phyloP scores from a whole-genome alignment of 2,888 invertebrate species.

The Phasia obesa region DNA sequence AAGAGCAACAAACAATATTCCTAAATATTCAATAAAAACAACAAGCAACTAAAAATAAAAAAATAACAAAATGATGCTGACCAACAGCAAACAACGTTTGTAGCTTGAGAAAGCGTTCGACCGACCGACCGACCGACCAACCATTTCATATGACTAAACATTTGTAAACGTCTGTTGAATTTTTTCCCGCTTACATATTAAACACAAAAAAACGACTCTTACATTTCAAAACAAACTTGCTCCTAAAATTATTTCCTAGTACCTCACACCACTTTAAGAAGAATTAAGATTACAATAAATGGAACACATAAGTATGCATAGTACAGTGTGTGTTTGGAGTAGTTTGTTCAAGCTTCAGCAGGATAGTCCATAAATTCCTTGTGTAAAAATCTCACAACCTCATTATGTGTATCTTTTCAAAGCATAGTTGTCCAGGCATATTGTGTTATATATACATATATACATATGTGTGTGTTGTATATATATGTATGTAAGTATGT shows the following conservation, averaged over 20 bases:
- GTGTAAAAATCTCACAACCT: conserved; percentile 62
- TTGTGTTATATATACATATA: not conserved
- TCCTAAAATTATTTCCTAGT: not conserved
- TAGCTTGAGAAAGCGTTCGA: conserved; percentile 18
- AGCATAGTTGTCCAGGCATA: not conserved
- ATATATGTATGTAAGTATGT: not conserved
- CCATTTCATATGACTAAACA: conserved; percentile 74
- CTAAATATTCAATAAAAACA: conserved; percentile 29
- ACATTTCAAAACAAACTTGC: conserved; percentile 4
- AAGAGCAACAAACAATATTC: not conserved
- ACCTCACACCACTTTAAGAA: not conserved
- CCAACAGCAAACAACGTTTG: conserved; percentile 43
- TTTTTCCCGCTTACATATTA: conserved; percentile 47
- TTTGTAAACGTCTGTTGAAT: conserved; percentile 76
- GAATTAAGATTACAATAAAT: not conserved
- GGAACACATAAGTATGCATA: not conserved
- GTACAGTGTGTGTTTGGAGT: not conserved
- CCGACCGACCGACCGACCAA: not conserved
- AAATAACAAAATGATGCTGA: conserved; percentile 31
- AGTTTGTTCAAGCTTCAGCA: conserved; percentile 2
- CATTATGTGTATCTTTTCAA: conserved; percentile 58
- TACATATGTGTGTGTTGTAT: not conserved
- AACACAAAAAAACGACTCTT: conserved; percentile 1
- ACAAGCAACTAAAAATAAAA: conserved; percentile 15
- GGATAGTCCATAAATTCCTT: conserved; percentile 44